Evolutionary conservation across 2,888 invertebrate genomes (phyloP).

Genomic region (Oxytorus armatus): DNA sequence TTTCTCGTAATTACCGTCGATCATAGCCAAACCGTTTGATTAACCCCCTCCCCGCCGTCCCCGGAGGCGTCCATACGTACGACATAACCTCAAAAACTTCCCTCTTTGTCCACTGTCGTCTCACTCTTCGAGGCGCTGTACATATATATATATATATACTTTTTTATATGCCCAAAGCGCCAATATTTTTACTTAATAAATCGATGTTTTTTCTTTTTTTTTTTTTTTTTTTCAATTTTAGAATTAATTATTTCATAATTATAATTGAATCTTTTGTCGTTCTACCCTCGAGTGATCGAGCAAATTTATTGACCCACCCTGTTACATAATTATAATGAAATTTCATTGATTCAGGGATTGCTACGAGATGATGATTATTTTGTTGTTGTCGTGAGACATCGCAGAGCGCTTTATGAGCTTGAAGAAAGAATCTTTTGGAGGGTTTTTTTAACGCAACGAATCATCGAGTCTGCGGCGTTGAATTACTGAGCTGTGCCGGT

Average conservation of each 20-base stretch:
- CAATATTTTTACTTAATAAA: slow-evolving; percentile 26
- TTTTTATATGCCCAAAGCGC: slow-evolving; percentile 11
- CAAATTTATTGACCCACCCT: slow-evolving; percentile 20
- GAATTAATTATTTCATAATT: too few species aligned
- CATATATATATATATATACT: background rate
- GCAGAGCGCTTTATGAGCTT: background rate
- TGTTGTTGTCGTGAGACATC: background rate
- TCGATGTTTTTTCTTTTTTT: slow-evolving; percentile 37
- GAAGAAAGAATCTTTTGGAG: too few species aligned
- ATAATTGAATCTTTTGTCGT: too few species aligned
- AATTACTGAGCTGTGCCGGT: too few species aligned
- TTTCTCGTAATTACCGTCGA: slow-evolving; percentile 41
- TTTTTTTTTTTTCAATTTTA: background rate
- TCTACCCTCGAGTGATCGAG: too few species aligned
- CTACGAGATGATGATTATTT: background rate
- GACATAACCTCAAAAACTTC: slow-evolving; percentile 71
- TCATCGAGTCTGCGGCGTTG: too few species aligned
- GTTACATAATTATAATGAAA: slow-evolving; percentile 60
- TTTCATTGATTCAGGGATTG: slow-evolving; percentile 6
- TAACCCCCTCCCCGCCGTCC: too few species aligned
- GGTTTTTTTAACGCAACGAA: too few species aligned
- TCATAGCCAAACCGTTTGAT: slow-evolving; percentile 25
- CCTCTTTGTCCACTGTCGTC: slow-evolving; percentile 59
- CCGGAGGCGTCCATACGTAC: slow-evolving; percentile 64
- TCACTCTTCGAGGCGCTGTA: slow-evolving; percentile 31